Conservation (phyloP, 2,888 invertebrate genomes). For the Pachydiplax longipennis region DNA sequence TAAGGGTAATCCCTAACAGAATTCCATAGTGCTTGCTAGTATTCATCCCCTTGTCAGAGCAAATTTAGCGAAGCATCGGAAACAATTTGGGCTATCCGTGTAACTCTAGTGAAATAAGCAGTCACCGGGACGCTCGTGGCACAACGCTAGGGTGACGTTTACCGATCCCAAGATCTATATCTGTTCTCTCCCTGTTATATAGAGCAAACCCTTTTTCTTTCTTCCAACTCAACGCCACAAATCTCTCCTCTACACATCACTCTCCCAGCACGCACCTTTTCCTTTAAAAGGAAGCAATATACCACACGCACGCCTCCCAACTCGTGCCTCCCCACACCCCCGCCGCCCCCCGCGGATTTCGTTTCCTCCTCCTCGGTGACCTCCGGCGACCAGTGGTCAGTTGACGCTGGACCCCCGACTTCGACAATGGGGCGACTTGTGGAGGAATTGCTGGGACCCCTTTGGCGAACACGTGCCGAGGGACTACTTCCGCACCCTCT, state of each 20-base stretch:
- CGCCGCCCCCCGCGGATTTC: slow-evolving; percentile 30
- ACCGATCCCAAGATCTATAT: too few species aligned
- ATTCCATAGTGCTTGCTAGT: too few species aligned
- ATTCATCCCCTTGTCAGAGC: too few species aligned
- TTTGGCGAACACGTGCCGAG: slow-evolving; percentile 21
- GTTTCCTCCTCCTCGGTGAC: neutral
- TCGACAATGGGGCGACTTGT: slow-evolving; percentile 15
- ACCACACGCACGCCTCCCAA: slow-evolving; percentile 17
- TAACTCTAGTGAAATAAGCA: too few species aligned
- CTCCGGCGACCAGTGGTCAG: neutral
- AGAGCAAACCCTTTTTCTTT: too few species aligned
- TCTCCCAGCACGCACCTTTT: neutral
- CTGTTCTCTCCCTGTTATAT: too few species aligned
- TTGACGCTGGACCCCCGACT: neutral
- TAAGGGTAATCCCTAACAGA: too few species aligned
- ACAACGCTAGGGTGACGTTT: too few species aligned
- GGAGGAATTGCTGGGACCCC: slow-evolving; percentile 3
- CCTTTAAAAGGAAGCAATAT: neutral
- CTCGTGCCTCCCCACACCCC: slow-evolving; percentile 2
- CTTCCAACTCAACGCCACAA: neutral
- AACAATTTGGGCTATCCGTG: too few species aligned
- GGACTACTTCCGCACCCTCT: slow-evolving; percentile 20
- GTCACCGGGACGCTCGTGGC: too few species aligned
- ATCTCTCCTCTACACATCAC: neutral
- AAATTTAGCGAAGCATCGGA: too few species aligned